A percentile compares a stretch with the other conserved stretches of the same genome.
Conservation (phyloP, 2,888 invertebrate genomes). For the Leucoma salicis region DNA sequence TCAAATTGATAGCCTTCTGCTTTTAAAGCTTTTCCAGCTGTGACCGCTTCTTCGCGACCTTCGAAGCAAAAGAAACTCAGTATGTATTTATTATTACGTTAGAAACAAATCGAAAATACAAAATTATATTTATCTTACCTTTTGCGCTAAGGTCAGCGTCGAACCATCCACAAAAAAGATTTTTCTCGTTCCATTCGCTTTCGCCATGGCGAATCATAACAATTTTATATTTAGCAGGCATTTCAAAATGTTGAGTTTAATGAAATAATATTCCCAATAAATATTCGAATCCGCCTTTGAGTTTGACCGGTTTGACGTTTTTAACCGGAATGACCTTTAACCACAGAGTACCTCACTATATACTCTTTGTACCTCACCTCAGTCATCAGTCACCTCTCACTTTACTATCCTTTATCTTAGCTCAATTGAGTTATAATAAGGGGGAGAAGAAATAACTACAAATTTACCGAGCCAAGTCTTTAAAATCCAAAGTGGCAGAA, state of each 20-base stretch:
- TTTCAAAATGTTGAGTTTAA: slow-evolving; percentile 34
- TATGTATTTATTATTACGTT: not conserved
- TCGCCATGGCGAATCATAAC: slow-evolving; percentile 90
- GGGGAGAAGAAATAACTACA: too few species aligned
- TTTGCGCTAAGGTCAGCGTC: slow-evolving; percentile 86
- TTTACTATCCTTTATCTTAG: too few species aligned
- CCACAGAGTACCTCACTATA: too few species aligned
- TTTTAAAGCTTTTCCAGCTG: slow-evolving; percentile 88
- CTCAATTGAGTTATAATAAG: too few species aligned
- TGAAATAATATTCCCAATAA: not conserved
- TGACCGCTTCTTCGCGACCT: slow-evolving; percentile 86
- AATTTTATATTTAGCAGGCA: slow-evolving; percentile 82
- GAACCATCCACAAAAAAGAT: slow-evolving; percentile 89
- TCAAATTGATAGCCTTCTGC: slow-evolving; percentile 88
- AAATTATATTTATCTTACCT: slow-evolving; percentile 68
- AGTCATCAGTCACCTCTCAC: too few species aligned
- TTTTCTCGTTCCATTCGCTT: slow-evolving; percentile 88
- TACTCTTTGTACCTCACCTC: too few species aligned
- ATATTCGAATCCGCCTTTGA: not conserved
- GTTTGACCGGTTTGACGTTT: slow-evolving; percentile 42
- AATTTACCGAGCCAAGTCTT: too few species aligned
- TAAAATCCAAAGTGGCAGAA: too few species aligned
- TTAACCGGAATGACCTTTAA: slow-evolving; percentile 60
- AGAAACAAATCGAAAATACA: not conserved
- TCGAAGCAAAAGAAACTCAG: not conserved